Conservation (phyloP, 2,888 invertebrate genomes). For the Lepetodrilus schrolli region DNA sequence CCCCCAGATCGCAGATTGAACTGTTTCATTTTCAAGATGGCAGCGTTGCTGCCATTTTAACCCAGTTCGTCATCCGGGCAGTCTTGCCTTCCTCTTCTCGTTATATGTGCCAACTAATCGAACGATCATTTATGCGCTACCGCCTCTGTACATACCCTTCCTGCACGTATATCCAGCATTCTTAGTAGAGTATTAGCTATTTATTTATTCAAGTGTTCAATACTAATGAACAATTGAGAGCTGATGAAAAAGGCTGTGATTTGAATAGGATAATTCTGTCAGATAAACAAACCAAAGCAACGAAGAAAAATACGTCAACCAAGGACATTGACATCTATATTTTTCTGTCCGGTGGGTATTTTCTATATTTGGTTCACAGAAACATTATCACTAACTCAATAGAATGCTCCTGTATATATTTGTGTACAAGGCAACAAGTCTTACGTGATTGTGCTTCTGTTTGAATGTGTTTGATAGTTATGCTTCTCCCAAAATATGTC, state of each 20-base stretch:
- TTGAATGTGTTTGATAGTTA: no score
- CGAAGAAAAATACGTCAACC: no score
- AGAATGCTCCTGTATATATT: no score
- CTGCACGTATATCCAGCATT: neutral
- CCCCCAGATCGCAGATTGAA: neutral
- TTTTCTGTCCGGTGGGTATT: no score
- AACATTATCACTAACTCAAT: no score
- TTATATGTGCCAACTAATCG: slow-evolving; percentile 48
- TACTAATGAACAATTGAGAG: slow-evolving; percentile 18
- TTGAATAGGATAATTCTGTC: no score
- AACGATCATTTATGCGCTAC: slow-evolving; percentile 26
- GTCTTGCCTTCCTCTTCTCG: slow-evolving; percentile 35
- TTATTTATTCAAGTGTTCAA: slow-evolving; percentile 50
- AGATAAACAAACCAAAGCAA: no score
- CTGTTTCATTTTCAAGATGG: neutral
- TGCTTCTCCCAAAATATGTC: no score
- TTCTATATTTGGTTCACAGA: no score
- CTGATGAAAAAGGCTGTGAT: slow-evolving; percentile 20
- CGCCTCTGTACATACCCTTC: neutral
- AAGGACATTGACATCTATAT: no score
- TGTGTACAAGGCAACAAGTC: no score
- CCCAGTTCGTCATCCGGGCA: slow-evolving; percentile 16
- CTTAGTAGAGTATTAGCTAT: neutral
- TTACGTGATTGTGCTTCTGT: no score
- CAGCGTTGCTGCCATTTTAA: neutral